Conservation (phyloP, 2,797 vertebrate species). For the Stomatorhinus walkeri region DNA sequence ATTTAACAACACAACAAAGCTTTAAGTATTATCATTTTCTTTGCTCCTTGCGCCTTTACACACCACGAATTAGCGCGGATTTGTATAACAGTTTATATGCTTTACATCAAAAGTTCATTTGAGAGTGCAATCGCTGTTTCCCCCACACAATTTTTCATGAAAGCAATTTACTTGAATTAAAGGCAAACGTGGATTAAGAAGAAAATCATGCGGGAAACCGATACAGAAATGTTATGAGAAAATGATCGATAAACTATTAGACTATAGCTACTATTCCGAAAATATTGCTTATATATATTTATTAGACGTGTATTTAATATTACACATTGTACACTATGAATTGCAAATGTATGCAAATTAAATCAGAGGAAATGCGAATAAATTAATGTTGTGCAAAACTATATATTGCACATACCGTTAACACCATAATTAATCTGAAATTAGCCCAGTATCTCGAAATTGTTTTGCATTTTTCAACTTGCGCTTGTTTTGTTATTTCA, state of each 20-base stretch:
- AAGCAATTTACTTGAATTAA: not conserved
- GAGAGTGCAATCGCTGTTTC: not conserved
- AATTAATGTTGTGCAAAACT: not conserved
- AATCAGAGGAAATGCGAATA: not conserved
- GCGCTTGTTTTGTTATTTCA: not conserved
- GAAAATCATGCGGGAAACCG: not conserved
- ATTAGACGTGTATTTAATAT: not conserved
- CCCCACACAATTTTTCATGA: not conserved
- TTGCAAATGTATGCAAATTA: not conserved
- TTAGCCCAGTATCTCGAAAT: not conserved
- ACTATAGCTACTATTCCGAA: not conserved
- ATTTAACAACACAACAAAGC: not conserved
- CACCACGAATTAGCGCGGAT: not conserved
- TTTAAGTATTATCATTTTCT: not conserved
- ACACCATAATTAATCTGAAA: not conserved
- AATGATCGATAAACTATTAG: not conserved
- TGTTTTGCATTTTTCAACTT: not conserved
- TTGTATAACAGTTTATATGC: not conserved
- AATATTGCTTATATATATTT: too few relatives aligned
- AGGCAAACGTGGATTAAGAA: not conserved
- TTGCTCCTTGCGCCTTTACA: not conserved
- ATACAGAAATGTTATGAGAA: not conserved
- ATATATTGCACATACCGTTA: not conserved
- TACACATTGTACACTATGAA: not conserved
- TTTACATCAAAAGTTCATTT: not conserved